phyloP scores from a whole-genome alignment of 2,113 vertebrate species.

The Sylvilagus bachmani region DNA sequence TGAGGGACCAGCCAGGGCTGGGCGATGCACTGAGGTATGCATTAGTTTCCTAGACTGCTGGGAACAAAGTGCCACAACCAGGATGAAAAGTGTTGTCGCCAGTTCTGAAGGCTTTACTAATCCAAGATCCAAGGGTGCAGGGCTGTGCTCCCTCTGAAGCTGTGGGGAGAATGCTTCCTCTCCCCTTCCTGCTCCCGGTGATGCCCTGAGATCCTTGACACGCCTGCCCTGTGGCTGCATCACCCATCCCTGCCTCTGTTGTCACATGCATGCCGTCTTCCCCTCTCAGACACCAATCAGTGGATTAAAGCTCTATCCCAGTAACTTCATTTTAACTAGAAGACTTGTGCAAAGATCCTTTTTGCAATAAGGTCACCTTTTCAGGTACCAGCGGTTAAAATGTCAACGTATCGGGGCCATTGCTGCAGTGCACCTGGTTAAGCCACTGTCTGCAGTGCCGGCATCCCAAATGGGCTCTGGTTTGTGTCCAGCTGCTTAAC shows the following conservation, averaged over 20 bases:
- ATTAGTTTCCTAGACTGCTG: background rate
- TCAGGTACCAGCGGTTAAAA: background rate
- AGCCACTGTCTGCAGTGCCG: too few relatives aligned
- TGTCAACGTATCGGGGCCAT: background rate
- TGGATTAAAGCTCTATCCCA: background rate
- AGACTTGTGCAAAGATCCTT: background rate
- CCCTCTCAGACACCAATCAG: background rate
- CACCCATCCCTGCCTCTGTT: background rate
- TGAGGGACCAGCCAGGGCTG: background rate
- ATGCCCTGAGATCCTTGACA: background rate
- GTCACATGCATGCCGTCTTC: background rate
- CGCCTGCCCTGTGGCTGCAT: background rate
- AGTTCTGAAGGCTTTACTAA: background rate
- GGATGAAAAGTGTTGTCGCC: background rate
- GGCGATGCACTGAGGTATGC: background rate
- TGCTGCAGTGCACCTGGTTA: too few relatives aligned
- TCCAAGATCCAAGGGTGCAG: background rate
- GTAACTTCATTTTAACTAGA: background rate
- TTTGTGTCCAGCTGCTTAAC: too few relatives aligned
- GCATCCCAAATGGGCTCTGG: too few relatives aligned
- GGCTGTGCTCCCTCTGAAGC: background rate
- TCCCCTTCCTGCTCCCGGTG: background rate
- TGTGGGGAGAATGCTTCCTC: background rate
- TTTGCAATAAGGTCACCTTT: background rate
- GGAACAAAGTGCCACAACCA: background rate